Evolutionary conservation across 2,888 invertebrate species (phyloP).

Genomic region (Villa cingulata): DNA sequence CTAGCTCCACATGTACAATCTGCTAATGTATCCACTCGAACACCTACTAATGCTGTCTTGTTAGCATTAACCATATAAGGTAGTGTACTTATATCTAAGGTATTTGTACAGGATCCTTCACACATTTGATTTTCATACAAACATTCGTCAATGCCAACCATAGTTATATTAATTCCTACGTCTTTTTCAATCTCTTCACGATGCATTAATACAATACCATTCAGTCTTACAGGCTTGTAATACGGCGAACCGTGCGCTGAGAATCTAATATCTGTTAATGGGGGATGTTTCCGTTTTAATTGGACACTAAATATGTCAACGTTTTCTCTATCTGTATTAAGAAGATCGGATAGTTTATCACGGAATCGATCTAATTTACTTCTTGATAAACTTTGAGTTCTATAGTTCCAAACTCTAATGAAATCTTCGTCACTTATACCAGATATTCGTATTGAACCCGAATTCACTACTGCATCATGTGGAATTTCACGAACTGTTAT

Average conservation of each 20-base stretch:
- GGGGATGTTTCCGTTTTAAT: constrained; percentile 69
- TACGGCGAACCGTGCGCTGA: constrained; percentile 93
- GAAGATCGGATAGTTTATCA: constrained; percentile 71
- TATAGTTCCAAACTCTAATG: constrained; percentile 87
- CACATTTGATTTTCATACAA: constrained; percentile 89
- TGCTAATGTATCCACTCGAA: constrained; percentile 81
- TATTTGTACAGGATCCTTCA: constrained; percentile 92
- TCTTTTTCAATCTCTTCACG: constrained; percentile 85
- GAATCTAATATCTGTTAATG: constrained; percentile 82
- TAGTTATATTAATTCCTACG: constrained; percentile 90
- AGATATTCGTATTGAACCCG: constrained; percentile 83
- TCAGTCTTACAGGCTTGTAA: constrained; percentile 84
- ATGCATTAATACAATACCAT: constrained; percentile 87
- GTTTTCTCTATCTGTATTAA: constrained; percentile 74
- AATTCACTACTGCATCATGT: constrained; percentile 89
- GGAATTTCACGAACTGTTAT: constrained; percentile 89
- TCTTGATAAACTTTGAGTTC: constrained; percentile 66
- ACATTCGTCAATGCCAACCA: constrained; percentile 97
- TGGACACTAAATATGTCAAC: constrained; percentile 97
- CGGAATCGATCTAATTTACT: constrained; percentile 84
- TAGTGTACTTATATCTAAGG: constrained; percentile 72
- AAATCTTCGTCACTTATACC: constrained; percentile 95
- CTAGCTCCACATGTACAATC: constrained; percentile 89
- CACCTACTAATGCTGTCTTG: constrained; percentile 90
- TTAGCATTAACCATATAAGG: constrained; percentile 97